These are phyloP conservation scores for Telenomus remus DNA, from an alignment of 1,140 invertebrate species.

Conservation along the genomic window DNA sequence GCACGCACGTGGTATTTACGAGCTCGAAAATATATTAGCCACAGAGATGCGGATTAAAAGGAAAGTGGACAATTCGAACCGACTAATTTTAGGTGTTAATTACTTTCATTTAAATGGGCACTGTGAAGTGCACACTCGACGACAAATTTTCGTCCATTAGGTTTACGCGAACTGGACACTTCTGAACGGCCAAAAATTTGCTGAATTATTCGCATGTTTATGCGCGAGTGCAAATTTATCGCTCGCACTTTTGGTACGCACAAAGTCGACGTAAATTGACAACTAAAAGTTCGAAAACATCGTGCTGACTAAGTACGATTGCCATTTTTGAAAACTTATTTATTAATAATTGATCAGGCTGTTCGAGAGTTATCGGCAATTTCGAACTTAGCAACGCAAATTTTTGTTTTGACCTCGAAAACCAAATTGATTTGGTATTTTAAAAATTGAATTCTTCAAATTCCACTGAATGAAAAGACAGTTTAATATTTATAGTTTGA, in stretches of 20 bases:
- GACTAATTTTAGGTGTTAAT: conserved; percentile 44
- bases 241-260: no score
- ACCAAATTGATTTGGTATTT: conserved; percentile 5
- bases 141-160: conserved; percentile 27
- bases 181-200: conserved; percentile 2
- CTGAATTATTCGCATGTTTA: background rate
- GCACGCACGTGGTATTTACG: conserved; percentile 39
- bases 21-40: conserved; percentile 40
- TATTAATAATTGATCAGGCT: conserved; percentile 2
- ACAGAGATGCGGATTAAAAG: conserved; percentile 13
- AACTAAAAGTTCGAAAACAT: no score
- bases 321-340: no score
- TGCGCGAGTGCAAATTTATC: no score
- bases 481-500: background rate
- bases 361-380: background rate
- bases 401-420: conserved; percentile 24
- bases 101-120: conserved; percentile 30
- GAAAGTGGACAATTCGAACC: conserved; percentile 42
- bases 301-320: no score
- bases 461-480: no score
- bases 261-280: no score
- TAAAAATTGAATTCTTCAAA: no score
- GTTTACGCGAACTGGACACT: conserved; percentile 13
- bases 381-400: conserved; percentile 7
- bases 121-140: conserved; percentile 16